A percentile compares a stretch with the other conserved stretches of the same genome.
These are phyloP conservation scores for Archivesica marissinica DNA, from an alignment of 1,140 invertebrate genomes.

Conservation along the genomic window DNA sequence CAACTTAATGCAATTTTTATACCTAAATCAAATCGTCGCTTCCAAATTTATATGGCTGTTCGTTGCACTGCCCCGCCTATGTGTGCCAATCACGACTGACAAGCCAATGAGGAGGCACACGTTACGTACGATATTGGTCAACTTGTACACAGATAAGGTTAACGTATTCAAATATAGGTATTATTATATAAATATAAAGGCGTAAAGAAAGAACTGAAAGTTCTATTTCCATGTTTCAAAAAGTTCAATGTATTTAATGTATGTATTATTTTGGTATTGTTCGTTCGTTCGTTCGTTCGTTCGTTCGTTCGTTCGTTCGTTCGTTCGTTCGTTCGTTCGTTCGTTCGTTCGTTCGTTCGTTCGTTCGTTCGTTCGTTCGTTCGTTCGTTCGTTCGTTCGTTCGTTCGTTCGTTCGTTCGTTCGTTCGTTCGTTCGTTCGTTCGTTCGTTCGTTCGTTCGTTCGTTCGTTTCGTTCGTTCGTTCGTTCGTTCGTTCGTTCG, in stretches of 20 bases:
- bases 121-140: constrained; percentile 12
- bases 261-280: too few relatives aligned
- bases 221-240: background rate
- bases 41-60: background rate
- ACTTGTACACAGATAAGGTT: constrained; percentile 2
- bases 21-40: background rate
- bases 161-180: background rate
- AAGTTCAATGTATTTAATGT: background rate
- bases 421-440: too few relatives aligned
- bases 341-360: too few relatives aligned
- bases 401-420: too few relatives aligned
- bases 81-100: background rate
- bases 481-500: too few relatives aligned
- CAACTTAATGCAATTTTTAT: background rate
- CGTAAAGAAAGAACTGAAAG: background rate
- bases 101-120: background rate
- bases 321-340: too few relatives aligned
- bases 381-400: too few relatives aligned
- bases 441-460: too few relatives aligned
- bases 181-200: background rate
- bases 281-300: too few relatives aligned
- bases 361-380: too few relatives aligned
- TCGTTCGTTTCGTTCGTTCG: too few relatives aligned
- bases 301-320: background rate
- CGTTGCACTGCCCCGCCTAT: background rate